Evolutionary conservation across 2,797 vertebrate genomes (phyloP).

Genomic region (Champsocephalus gunnari): DNA sequence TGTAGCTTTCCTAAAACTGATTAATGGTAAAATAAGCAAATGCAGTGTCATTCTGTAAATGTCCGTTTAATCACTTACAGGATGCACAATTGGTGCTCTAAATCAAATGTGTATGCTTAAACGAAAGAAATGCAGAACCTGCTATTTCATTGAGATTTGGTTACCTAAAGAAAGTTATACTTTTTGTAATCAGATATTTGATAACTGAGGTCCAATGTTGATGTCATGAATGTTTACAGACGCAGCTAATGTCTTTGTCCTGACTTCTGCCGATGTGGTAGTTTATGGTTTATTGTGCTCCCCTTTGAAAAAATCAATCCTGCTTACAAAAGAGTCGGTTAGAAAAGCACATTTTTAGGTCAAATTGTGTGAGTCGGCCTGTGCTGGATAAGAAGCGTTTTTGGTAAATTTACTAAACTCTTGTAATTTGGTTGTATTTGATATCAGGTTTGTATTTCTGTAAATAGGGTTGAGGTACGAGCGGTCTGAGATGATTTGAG

Average conservation of each 20-base stretch:
- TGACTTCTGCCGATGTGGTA: conserved; percentile 57
- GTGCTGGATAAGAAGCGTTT: conserved; percentile 68
- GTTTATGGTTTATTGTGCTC: conserved; percentile 63
- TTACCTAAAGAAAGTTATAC: neutral
- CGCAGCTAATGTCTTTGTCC: conserved; percentile 50
- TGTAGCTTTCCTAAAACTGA: neutral
- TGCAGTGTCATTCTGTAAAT: neutral
- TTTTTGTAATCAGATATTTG: neutral
- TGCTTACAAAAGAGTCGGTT: conserved; percentile 74
- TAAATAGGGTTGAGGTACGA: conserved; percentile 66
- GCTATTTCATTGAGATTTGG: neutral
- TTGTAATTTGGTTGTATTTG: conserved; percentile 79
- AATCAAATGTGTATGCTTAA: neutral
- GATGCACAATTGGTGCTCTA: neutral
- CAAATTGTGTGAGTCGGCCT: conserved; percentile 63
- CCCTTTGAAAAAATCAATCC: conserved; percentile 53
- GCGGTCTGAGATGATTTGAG: conserved; percentile 69
- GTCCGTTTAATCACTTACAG: neutral
- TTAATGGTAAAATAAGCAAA: conserved; percentile 1
- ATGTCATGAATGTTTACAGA: conserved; percentile 81
- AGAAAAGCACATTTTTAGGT: conserved; percentile 81
- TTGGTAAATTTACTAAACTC: conserved; percentile 78
- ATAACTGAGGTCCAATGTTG: conserved; percentile 73
- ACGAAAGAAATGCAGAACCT: neutral
- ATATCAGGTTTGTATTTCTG: conserved; percentile 83